Conservation (phyloP, 1,140 invertebrate species). For the Ylistrum balloti region DNA sequence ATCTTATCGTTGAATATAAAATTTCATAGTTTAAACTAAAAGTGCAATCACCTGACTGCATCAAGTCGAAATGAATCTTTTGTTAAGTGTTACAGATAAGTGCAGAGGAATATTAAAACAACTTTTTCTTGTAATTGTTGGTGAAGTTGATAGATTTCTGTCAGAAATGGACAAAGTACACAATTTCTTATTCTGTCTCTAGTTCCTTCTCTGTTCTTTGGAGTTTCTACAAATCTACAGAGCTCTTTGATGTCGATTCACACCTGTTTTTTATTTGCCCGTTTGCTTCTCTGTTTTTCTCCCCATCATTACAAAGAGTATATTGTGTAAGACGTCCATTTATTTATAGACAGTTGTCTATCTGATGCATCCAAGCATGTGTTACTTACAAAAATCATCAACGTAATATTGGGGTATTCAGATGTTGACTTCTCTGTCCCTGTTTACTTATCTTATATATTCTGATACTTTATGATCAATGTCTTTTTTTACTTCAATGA, state of each 20-base stretch:
- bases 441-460: no score
- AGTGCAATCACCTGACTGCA: background rate
- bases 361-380: no score
- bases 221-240: background rate
- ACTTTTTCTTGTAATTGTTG: background rate
- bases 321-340: background rate
- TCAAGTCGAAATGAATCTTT: background rate
- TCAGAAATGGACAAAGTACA: background rate
- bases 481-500: no score
- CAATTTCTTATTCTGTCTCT: background rate
- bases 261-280: slow-evolving; percentile 19
- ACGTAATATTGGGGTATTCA: no score
- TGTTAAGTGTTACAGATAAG: background rate
- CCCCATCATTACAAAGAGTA: background rate
- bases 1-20: background rate
- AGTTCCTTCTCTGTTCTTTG: background rate
- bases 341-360: background rate
- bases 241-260: slow-evolving; percentile 22
- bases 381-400: no score
- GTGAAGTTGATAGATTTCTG: no score
- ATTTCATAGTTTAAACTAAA: slow-evolving; percentile 1
- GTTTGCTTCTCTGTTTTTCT: background rate
- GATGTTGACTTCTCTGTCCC: no score
- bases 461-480: no score
- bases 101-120: background rate